Evolutionary conservation across 2,797 vertebrate species (phyloP).

Genomic region (Notolabrus celidotus): DNA sequence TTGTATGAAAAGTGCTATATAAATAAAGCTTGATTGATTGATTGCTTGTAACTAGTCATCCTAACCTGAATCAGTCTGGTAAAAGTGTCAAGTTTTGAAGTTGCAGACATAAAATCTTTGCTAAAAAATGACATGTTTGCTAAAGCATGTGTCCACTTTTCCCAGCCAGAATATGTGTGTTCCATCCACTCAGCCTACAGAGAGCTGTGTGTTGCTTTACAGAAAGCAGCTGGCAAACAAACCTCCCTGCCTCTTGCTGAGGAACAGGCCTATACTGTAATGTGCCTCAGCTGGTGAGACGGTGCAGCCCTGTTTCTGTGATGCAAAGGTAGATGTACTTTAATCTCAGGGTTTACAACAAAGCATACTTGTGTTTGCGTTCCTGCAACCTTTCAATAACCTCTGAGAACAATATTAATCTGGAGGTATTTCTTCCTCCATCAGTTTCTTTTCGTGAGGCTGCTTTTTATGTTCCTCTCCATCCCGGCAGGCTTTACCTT

Average conservation of each 20-base stretch:
- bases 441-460: no score
- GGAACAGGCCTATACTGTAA: conserved; percentile 60
- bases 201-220: conserved; percentile 17
- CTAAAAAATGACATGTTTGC: background rate
- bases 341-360: background rate
- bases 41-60: no score
- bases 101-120: background rate
- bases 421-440: background rate
- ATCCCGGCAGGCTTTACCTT: background rate
- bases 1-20: no score
- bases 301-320: conserved; percentile 24
- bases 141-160: background rate
- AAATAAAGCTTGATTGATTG: no score
- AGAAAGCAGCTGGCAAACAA: conserved; percentile 26
- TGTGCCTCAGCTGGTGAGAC: conserved; percentile 49
- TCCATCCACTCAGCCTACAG: background rate
- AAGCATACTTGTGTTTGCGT: background rate
- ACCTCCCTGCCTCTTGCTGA: conserved; percentile 25
- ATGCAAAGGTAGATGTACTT: conserved; percentile 31
- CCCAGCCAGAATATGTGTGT: background rate
- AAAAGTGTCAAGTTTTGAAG: no score
- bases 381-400: background rate
- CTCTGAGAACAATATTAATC: background rate
- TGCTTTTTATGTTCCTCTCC: background rate
- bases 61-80: no score